Base-by-base conservation (phyloP, 2,113 vertebrate species). In the Lanius ludovicianus region DNA sequence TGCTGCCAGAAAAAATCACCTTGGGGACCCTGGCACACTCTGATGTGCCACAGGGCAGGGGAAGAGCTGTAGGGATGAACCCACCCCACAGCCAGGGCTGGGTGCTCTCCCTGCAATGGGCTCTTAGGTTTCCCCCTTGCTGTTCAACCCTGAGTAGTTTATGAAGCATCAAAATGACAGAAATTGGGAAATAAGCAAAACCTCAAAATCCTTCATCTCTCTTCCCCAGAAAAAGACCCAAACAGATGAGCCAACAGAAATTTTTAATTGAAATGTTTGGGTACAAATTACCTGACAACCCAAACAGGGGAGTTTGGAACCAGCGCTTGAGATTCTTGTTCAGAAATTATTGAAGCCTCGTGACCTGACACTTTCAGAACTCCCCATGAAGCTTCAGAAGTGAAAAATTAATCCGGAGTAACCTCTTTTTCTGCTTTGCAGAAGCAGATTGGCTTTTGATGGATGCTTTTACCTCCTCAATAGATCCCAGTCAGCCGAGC, bases 361-460 rank as follows among this genome's bases (percentile, higher is more conserved):
- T 3, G 0, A 46, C 31, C 77, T 87, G 96, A 87, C 88, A 53
- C 39, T 46, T 74, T 19, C 60, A 62, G 60, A 87, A 78, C 42
- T 91, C 52, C 1, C 85, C 60, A 41, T 81, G 82, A 96, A 84
- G 88, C 90, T 95, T 78, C 19, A 33, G 77, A 74, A 89, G 92
- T 91, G 90, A 96, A 89, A 95, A 91, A 94, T 95, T 93, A 93
- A 91, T 93, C 82, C 31, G 3, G 88, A 96, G 84, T 87, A 89
- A 53, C 87, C 84, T 87, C 77, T 87, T 70, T 37, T 79, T 70
- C 89, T 80, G 91, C 91, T 86, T 90, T 86, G 60, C 80, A 13
- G 39, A 86, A 69, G 76, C 79, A 86, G 86, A 88, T 92, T 92
- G 86, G 86, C 83, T 95, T 95, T 88, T 94, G 91, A 96, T 89